Evolutionary conservation across 2,113 vertebrate genomes (phyloP), one percentile per base, ranked within the genome.

Genomic region (Lonchura striata): DNA sequence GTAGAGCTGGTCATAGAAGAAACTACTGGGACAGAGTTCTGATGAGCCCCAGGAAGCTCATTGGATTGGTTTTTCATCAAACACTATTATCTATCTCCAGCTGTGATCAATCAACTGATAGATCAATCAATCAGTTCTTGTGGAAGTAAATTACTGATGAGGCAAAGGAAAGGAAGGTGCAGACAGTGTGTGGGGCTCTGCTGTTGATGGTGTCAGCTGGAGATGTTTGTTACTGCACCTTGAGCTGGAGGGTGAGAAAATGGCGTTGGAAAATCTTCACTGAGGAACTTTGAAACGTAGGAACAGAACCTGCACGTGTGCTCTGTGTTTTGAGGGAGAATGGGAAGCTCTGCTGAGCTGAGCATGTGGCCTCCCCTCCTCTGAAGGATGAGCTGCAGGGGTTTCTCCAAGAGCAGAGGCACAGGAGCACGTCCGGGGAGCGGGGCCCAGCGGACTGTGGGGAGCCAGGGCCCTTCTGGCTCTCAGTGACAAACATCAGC

Each of bases 381-480:
- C 21, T 8, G 35, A 3, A 14, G 71, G 63, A 44, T 2, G 56
- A 46, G 56, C 33, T 14, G 81, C 8, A 8, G 85, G 39, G 39
- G 7, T 7, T 76, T 21, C 78, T 68, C 19, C 0, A 7, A 9
- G 66, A 17, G 15, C 39, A n/a, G 75, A 53, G 60, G 37, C 37
- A 31, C 25, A 8, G 10, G 37, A 54, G 63, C 1, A 0, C 0
- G 1, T 16, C 27, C 31, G 72, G 49, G 1, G 8, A n/a, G 72
- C 0, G 0, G 74, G 16, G 37, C 39, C 39, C 25, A 3, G 10
- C 0, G 2, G 41, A 31, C 13, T 5, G 0, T 17, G 10, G 44
- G 49, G 2, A 11, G 53, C 52, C 59, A 13, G 35, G 27, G 7
- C 50, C 46, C 79, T 4, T 13, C 14, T 35, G 82, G 54, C 57